A percentile compares a stretch with the other conserved stretches of the same genome.
These are phyloP conservation scores for Schizaphis graminum DNA, from an alignment of 2,888 invertebrate genomes.

Conservation along the genomic window DNA sequence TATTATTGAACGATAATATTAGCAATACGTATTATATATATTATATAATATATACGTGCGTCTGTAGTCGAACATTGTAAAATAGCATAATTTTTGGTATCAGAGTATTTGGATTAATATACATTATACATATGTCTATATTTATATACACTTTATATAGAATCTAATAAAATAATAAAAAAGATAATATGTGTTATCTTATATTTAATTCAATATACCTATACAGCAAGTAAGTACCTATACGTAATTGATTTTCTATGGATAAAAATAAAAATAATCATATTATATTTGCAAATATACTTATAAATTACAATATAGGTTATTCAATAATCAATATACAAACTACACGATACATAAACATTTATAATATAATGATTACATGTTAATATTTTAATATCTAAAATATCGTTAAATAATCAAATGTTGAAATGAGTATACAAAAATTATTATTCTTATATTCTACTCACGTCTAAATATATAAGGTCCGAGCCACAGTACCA, in stretches of 20 bases:
- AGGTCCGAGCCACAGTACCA: too few species aligned
- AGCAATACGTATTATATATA: neutral
- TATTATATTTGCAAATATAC: neutral
- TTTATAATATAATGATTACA: neutral
- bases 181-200: neutral
- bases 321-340: neutral
- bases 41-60: neutral
- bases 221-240: neutral
- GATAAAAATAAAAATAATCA: neutral
- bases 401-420: neutral
- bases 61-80: neutral
- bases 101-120: slow-evolving; percentile 46
- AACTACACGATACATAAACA: neutral
- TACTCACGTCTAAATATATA: neutral
- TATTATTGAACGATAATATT: neutral
- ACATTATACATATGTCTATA: slow-evolving; percentile 34
- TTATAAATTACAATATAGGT: neutral
- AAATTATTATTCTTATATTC: neutral
- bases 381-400: neutral
- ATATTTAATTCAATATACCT: neutral
- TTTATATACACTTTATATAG: slow-evolving; percentile 23
- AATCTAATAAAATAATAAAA: slow-evolving; percentile 28
- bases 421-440: neutral
- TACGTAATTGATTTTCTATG: neutral
- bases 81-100: slow-evolving; percentile 38